Conservation (phyloP, 2,113 vertebrate species). For the Seriola aureovittata region DNA sequence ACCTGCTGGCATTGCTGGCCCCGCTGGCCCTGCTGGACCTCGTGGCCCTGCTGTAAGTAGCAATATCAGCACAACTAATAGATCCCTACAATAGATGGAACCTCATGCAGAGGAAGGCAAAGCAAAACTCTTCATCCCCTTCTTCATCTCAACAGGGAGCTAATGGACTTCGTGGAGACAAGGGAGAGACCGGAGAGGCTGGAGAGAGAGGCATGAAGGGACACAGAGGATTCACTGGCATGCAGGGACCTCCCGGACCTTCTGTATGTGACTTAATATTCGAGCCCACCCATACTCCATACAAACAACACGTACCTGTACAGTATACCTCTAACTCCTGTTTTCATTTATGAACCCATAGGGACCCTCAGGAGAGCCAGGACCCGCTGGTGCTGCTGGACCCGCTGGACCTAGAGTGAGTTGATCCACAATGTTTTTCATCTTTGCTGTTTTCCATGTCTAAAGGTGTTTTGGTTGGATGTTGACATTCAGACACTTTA, state of each 20-base stretch:
- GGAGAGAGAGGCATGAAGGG: conserved; percentile 99
- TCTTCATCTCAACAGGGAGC: conserved; percentile 85
- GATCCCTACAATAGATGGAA: neutral
- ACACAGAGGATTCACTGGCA: conserved; percentile 98
- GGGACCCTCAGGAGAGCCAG: conserved; percentile 93
- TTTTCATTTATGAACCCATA: conserved; percentile 64
- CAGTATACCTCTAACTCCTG: neutral
- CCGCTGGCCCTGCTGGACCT: conserved; percentile 92
- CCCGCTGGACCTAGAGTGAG: conserved; percentile 94
- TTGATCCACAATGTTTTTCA: conserved; percentile 47
- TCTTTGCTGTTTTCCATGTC: neutral
- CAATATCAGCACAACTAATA: neutral
- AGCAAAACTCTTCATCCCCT: neutral
- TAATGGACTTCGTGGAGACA: conserved; percentile 95
- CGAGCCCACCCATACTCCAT: neutral
- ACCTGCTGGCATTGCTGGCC: conserved; percentile 91
- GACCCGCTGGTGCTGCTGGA: conserved; percentile 94
- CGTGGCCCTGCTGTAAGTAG: conserved; percentile 95
- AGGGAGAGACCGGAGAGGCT: conserved; percentile 95
- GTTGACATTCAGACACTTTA: conserved; percentile 6
- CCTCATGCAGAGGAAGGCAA: neutral
- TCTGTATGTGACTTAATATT: conserved; percentile 84
- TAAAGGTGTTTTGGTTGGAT: neutral
- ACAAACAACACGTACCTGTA: neutral
- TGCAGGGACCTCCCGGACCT: conserved; percentile 94